A percentile compares a stretch with the other conserved stretches of the same genome.
Conservation (phyloP, 2,888 invertebrate species). For the Sacculina carcini region DNA sequence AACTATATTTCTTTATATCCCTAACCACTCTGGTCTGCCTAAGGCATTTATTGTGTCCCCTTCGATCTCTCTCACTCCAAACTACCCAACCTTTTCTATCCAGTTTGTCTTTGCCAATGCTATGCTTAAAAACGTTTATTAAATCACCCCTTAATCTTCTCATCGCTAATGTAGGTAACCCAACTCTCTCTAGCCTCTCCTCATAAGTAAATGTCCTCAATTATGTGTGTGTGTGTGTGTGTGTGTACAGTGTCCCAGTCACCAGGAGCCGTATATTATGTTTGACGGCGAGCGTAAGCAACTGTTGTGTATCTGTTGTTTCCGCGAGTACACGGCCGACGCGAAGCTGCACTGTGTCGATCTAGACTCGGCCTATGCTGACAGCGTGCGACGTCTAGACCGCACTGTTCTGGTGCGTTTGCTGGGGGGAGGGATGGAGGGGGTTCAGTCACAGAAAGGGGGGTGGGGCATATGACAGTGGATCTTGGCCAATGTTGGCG, state of each 20-base stretch:
- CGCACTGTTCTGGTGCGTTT: slow-evolving; percentile 28
- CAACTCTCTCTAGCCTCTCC: too few species aligned
- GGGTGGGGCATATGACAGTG: background rate
- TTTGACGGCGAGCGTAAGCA: slow-evolving; percentile 38
- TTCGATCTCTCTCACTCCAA: too few species aligned
- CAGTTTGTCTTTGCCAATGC: too few species aligned
- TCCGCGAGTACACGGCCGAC: slow-evolving; percentile 37
- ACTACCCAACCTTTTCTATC: too few species aligned
- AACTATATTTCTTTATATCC: too few species aligned
- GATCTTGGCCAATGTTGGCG: too few species aligned
- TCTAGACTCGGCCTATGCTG: slow-evolving; percentile 43
- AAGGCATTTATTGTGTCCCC: too few species aligned
- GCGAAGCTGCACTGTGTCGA: slow-evolving; percentile 40
- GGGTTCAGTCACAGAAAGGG: background rate
- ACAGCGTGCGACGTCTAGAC: slow-evolving; percentile 40
- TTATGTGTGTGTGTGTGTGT: background rate
- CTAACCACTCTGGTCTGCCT: too few species aligned
- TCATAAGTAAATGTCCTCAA: too few species aligned
- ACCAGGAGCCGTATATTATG: slow-evolving; percentile 47
- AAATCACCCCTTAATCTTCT: too few species aligned
- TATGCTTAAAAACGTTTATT: too few species aligned
- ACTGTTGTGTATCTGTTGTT: slow-evolving; percentile 47
- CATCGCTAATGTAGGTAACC: too few species aligned
- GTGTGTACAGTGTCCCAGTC: slow-evolving; percentile 29
- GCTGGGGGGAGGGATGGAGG: background rate